phyloP scores from a whole-genome alignment of 1,140 invertebrate species.

The Psilanteris sp. region DNA sequence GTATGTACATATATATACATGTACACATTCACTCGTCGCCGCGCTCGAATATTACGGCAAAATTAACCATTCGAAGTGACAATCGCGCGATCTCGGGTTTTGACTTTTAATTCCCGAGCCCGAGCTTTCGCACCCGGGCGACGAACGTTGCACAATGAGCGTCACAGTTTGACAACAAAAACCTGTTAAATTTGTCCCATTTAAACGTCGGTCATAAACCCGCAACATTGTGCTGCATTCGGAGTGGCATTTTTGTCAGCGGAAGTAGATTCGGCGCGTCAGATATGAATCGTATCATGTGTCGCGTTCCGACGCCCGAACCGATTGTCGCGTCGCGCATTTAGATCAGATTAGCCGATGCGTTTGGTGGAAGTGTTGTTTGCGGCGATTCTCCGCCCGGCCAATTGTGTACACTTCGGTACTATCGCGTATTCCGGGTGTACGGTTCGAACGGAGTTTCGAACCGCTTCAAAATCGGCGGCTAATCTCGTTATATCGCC shows the following conservation, averaged over 20 bases:
- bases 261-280: constrained; percentile 20
- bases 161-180: too few relatives aligned
- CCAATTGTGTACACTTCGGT: constrained; percentile 32
- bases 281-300: constrained; percentile 51
- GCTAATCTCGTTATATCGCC: constrained; percentile 71
- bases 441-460: constrained; percentile 53
- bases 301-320: constrained; percentile 38
- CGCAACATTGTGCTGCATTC: constrained; percentile 37
- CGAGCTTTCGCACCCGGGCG: too few relatives aligned
- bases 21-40: too few relatives aligned
- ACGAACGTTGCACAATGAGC: too few relatives aligned
- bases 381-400: constrained; percentile 60
- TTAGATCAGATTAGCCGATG: constrained; percentile 71
- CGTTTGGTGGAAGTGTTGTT: constrained; percentile 63
- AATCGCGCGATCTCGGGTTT: too few relatives aligned
- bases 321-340: constrained; percentile 66
- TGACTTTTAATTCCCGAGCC: too few relatives aligned
- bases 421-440: constrained; percentile 55
- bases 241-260: constrained; percentile 18
- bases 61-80: too few relatives aligned
- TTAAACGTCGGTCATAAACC: constrained; percentile 19
- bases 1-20: too few relatives aligned
- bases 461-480: constrained; percentile 62
- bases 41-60: too few relatives aligned
- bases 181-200: too few relatives aligned